phyloP scores from a whole-genome alignment of 1,140 invertebrate species.

The Caenorhabditis inopinata region DNA sequence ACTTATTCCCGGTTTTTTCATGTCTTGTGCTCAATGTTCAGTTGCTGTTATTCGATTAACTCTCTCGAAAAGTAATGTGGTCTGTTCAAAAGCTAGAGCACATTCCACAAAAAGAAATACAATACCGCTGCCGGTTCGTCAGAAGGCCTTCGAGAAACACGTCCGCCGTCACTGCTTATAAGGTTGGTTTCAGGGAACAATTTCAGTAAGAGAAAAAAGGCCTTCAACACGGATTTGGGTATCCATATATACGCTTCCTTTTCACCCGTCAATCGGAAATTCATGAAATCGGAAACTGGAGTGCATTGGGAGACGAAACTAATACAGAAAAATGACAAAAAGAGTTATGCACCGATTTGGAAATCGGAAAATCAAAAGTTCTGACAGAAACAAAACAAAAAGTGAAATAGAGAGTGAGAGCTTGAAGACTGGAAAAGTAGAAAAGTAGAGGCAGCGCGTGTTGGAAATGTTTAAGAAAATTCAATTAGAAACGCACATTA shows the following conservation, averaged over 20 bases:
- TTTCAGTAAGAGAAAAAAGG: constrained; percentile 19
- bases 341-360: background rate
- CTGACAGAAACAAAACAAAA: too few species aligned
- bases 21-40: background rate
- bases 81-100: too few species aligned
- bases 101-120: background rate
- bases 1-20: background rate
- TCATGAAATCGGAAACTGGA: constrained; percentile 19
- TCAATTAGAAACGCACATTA: too few species aligned
- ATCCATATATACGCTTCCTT: background rate
- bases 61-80: too few species aligned
- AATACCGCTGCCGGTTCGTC: background rate
- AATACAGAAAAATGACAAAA: background rate
- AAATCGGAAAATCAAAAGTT: background rate
- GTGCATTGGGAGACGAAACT: background rate
- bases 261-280: background rate
- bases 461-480: too few species aligned
- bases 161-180: background rate
- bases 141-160: background rate
- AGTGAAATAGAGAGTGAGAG: too few species aligned
- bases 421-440: too few species aligned
- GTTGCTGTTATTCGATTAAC: background rate
- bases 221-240: constrained; percentile 13
- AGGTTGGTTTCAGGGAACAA: constrained; percentile 15
- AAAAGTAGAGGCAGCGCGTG: too few species aligned